Percentiles rank a stretch among this genome's conserved stretches.
These are phyloP conservation scores for Drosophila sp. DNA, from an alignment of 1,140 invertebrate species.

Conservation along the genomic window DNA sequence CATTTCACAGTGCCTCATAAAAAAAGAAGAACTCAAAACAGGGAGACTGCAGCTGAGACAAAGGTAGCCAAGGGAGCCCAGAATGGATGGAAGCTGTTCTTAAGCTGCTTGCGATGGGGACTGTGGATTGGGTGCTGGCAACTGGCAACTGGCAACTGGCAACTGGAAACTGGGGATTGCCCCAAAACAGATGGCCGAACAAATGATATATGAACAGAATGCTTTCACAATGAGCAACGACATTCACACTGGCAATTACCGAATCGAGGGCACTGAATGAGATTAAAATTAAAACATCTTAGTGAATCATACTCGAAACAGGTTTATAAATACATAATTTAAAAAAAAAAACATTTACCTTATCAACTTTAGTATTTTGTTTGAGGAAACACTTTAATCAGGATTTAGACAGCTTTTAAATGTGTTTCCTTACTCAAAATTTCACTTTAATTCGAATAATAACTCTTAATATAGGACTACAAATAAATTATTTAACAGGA, in stretches of 20 bases:
- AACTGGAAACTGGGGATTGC: constrained; percentile 34
- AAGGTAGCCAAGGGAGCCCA: constrained; percentile 28
- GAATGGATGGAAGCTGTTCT: constrained; percentile 18
- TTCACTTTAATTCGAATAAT: background rate
- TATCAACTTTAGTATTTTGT: background rate
- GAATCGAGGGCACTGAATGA: constrained; percentile 28
- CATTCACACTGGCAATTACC: constrained; percentile 37
- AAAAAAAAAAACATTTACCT: background rate
- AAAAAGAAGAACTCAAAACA: constrained; percentile 39
- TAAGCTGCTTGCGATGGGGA: constrained; percentile 28
- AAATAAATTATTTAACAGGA: too few species aligned
- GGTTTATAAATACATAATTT: background rate
- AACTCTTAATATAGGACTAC: too few species aligned
- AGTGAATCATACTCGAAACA: constrained; percentile 13
- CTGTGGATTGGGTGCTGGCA: constrained; percentile 31
- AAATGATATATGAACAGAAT: constrained; percentile 40
- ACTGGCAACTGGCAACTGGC: too few species aligned
- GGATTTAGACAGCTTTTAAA: background rate
- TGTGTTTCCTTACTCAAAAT: too few species aligned
- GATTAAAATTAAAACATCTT: constrained; percentile 38
- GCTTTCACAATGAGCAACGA: constrained; percentile 36
- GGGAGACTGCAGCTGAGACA: constrained; percentile 3
- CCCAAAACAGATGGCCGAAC: constrained; percentile 40
- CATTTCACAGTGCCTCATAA: constrained; percentile 72
- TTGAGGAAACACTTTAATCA: background rate